Evolutionary conservation across 2,888 invertebrate species (phyloP).

Genomic region (Cyclophora albipunctata): DNA sequence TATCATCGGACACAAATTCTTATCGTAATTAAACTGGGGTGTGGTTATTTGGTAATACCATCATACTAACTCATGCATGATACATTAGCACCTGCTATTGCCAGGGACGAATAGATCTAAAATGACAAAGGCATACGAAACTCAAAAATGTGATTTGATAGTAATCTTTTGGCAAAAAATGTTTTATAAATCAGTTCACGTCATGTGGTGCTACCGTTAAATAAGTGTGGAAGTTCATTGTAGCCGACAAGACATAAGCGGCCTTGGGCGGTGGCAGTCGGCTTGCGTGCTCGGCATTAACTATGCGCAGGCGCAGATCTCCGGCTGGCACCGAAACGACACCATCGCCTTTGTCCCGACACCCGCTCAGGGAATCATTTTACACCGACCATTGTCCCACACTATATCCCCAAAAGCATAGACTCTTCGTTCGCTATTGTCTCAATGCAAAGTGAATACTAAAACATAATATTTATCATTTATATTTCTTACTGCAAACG

Average conservation of each 20-base stretch:
- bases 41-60: not conserved
- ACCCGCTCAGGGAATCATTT: conserved; percentile 28
- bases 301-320: conserved; percentile 37
- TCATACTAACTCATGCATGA: too few relatives aligned
- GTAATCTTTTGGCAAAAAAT: too few relatives aligned
- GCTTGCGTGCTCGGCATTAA: conserved; percentile 48
- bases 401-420: conserved; percentile 37
- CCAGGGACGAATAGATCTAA: too few relatives aligned
- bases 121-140: too few relatives aligned
- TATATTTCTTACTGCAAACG: not conserved
- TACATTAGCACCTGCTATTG: too few relatives aligned
- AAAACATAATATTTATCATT: conserved; percentile 8
- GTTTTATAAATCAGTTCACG: too few relatives aligned
- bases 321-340: conserved; percentile 24
- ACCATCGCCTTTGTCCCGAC: conserved; percentile 37
- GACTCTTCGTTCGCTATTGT: conserved; percentile 28
- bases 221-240: not conserved
- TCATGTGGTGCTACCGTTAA: conserved; percentile 4
- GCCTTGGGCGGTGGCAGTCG: conserved; percentile 49
- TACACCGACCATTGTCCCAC: conserved; percentile 26
- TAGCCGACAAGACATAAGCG: conserved; percentile 26
- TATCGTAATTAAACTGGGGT: conserved; percentile 10
- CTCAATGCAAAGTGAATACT: conserved; percentile 25
- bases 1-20: conserved; percentile 12
- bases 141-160: too few relatives aligned